Conservation (phyloP, 2,888 invertebrate genomes). For the Tiphia femorata region DNA sequence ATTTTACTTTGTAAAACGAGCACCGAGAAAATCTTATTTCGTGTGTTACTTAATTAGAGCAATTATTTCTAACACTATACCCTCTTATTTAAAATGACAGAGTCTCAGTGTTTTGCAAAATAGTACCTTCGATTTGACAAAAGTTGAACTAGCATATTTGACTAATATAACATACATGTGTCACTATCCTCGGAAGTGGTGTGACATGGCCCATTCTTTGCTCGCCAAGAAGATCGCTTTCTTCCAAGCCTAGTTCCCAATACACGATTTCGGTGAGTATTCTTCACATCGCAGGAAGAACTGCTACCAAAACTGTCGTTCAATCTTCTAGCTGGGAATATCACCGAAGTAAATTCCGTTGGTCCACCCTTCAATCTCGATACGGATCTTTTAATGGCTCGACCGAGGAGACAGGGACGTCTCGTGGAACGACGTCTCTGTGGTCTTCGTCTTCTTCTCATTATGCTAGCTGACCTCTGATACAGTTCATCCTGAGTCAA, state of each 20-base stretch:
- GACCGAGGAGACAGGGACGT: conserved; percentile 60
- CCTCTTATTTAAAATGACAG: too few relatives aligned
- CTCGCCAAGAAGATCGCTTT: conserved; percentile 56
- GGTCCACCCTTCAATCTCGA: conserved; percentile 63
- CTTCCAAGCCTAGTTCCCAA: conserved; percentile 57
- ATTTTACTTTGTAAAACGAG: too few relatives aligned
- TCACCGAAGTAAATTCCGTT: conserved; percentile 68
- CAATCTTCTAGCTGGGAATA: conserved; percentile 65
- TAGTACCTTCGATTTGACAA: too few relatives aligned
- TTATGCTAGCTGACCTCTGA: conserved; percentile 89
- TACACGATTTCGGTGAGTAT: conserved; percentile 59
- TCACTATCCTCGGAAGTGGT: conserved; percentile 67
- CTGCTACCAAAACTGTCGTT: conserved; percentile 65
- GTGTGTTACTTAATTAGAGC: too few relatives aligned
- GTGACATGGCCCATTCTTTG: conserved; percentile 48
- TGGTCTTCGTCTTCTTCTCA: conserved; percentile 75
- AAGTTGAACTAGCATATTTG: not conserved
- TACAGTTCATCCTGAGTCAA: conserved; percentile 93
- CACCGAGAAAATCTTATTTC: too few relatives aligned
- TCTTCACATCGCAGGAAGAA: conserved; percentile 63
- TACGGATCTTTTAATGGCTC: conserved; percentile 65
- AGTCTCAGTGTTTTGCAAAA: too few relatives aligned
- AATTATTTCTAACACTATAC: too few relatives aligned
- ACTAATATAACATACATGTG: conserved; percentile 53
- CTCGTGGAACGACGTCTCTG: conserved; percentile 59